phyloP scores from a whole-genome alignment of 2,113 vertebrate genomes.

The Crotalus viridis region DNA sequence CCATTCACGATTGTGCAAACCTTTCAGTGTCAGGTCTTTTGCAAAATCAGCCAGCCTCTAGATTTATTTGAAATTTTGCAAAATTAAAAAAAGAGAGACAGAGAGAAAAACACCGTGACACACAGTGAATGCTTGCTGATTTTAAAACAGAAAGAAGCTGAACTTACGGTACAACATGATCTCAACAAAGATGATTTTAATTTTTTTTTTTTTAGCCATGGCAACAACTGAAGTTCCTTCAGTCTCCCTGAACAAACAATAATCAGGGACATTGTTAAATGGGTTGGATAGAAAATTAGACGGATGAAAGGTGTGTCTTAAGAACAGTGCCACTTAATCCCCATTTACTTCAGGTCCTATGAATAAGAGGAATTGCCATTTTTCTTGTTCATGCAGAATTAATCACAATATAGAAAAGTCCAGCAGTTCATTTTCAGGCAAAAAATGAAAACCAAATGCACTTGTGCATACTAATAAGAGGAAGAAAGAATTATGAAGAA shows the following conservation, averaged over 20 bases:
- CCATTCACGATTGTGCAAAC: neutral
- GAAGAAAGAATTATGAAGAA: neutral
- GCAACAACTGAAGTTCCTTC: neutral
- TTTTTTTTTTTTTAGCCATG: neutral
- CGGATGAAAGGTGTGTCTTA: neutral
- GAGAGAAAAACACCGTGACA: neutral
- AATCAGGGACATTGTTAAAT: neutral
- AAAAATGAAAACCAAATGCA: neutral
- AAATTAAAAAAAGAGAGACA: neutral
- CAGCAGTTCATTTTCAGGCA: neutral
- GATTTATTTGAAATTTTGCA: neutral
- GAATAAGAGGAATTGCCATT: neutral
- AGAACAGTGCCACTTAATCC: neutral
- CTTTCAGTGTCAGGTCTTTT: neutral
- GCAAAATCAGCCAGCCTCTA: neutral
- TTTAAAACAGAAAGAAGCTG: neutral
- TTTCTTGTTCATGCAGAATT: neutral
- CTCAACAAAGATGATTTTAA: neutral
- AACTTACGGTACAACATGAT: neutral
- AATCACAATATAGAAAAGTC: neutral
- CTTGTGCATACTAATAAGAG: neutral
- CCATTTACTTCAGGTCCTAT: neutral
- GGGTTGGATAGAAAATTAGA: neutral
- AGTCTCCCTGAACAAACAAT: neutral
- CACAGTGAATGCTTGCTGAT: neutral